Evolutionary conservation across 2,113 vertebrate genomes (phyloP).

Genomic region (Leucopsar rothschildi): DNA sequence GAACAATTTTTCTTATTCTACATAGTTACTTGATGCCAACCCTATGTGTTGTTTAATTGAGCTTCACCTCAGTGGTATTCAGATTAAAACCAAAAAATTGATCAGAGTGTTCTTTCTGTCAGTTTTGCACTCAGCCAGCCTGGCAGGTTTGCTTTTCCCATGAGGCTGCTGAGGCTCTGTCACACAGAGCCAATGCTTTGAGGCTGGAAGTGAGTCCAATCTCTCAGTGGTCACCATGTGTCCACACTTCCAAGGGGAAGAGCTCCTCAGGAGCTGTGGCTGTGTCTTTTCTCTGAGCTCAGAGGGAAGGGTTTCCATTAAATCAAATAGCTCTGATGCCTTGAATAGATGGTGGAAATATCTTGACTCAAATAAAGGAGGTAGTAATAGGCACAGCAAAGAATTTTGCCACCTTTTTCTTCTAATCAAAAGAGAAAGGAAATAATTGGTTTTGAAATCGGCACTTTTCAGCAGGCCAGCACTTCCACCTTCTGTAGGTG

Average conservation of each 20-base stretch:
- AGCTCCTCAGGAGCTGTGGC: neutral
- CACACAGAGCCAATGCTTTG: neutral
- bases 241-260: neutral
- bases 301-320: neutral
- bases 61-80: neutral
- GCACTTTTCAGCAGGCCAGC: neutral
- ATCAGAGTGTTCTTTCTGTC: neutral
- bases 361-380: neutral
- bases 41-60: neutral
- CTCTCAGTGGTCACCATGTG: fast-evolving
- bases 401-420: neutral
- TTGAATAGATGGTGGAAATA: neutral
- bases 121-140: neutral
- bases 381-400: neutral
- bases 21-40: neutral
- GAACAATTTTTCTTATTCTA: neutral
- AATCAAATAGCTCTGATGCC: neutral
- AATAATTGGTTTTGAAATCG: neutral
- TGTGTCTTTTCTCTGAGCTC: neutral
- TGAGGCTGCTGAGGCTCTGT: neutral
- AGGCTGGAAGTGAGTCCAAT: neutral
- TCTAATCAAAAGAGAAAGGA: neutral
- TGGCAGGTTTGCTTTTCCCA: neutral
- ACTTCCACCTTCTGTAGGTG: neutral
- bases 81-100: neutral